Percentiles rank a stretch among this genome's conserved stretches.
phyloP scores from a whole-genome alignment of 2,888 invertebrate species.

The Torymus tubicola region DNA sequence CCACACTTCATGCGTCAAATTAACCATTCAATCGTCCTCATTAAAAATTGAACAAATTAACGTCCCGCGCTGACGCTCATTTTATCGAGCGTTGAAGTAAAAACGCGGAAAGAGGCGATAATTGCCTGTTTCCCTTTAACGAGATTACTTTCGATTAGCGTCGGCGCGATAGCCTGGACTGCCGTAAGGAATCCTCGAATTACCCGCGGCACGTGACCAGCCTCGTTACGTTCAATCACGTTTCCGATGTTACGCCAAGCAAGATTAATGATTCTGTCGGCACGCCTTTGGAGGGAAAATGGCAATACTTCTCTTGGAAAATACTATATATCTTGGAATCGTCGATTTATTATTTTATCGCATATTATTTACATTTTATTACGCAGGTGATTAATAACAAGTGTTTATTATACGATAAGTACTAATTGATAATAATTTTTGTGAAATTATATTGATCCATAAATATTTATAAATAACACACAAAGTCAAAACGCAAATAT shows the following conservation, averaged over 20 bases:
- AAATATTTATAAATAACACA: too few relatives aligned
- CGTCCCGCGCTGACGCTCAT: not conserved
- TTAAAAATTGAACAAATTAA: not conserved
- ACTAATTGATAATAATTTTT: too few relatives aligned
- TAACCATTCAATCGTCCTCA: too few relatives aligned
- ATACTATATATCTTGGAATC: too few relatives aligned
- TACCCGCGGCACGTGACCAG: constrained; percentile 62
- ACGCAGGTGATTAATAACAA: too few relatives aligned
- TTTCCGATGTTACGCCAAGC: constrained; percentile 19
- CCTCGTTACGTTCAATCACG: constrained; percentile 62
- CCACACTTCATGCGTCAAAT: too few relatives aligned
- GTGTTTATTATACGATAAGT: too few relatives aligned
- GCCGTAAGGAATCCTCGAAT: constrained; percentile 40
- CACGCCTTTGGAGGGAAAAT: not conserved
- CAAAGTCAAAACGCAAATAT: too few relatives aligned
- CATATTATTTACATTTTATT: too few relatives aligned
- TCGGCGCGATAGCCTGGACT: constrained; percentile 8
- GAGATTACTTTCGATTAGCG: constrained; percentile 25
- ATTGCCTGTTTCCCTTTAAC: constrained; percentile 49
- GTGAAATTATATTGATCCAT: too few relatives aligned
- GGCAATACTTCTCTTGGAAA: too few relatives aligned
- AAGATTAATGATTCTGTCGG: constrained; percentile 49
- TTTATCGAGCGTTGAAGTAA: not conserved
- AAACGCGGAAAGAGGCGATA: constrained; percentile 33
- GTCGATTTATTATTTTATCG: too few relatives aligned